A percentile compares a stretch with the other conserved stretches of the same genome.
Evolutionary conservation across 2,888 invertebrate genomes (phyloP).

Genomic region (Thysanoteuthis rhombus): DNA sequence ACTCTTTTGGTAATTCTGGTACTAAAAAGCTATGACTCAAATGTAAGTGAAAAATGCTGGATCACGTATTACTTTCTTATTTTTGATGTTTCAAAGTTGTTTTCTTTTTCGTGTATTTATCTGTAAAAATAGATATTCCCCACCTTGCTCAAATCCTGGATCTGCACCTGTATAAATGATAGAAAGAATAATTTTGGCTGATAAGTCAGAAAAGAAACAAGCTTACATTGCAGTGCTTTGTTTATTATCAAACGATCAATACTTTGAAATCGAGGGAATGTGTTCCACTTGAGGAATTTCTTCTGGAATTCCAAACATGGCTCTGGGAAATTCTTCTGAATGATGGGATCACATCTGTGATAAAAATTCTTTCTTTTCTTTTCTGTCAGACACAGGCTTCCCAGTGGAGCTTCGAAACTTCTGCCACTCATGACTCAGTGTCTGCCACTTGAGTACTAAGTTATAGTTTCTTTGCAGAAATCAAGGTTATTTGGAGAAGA

Average conservation of each 20-base stretch:
- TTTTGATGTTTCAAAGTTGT: too few relatives aligned
- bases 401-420: background rate
- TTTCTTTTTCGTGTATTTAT: too few relatives aligned
- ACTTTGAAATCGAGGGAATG: background rate
- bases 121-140: too few relatives aligned
- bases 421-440: background rate
- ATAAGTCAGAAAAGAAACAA: background rate
- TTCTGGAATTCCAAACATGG: conserved; percentile 12
- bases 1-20: too few relatives aligned
- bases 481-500: background rate
- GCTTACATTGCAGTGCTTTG: background rate
- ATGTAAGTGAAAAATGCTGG: too few relatives aligned
- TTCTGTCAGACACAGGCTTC: background rate
- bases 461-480: background rate
- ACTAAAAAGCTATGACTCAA: too few relatives aligned
- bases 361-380: background rate
- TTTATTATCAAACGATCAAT: background rate
- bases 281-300: background rate
- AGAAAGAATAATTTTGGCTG: background rate
- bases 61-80: too few relatives aligned
- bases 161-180: background rate
- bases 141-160: too few relatives aligned
- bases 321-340: background rate
- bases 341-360: background rate
- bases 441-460: background rate